Conservation (phyloP, 2,888 invertebrate species). For the Drosophila setosimentum region DNA sequence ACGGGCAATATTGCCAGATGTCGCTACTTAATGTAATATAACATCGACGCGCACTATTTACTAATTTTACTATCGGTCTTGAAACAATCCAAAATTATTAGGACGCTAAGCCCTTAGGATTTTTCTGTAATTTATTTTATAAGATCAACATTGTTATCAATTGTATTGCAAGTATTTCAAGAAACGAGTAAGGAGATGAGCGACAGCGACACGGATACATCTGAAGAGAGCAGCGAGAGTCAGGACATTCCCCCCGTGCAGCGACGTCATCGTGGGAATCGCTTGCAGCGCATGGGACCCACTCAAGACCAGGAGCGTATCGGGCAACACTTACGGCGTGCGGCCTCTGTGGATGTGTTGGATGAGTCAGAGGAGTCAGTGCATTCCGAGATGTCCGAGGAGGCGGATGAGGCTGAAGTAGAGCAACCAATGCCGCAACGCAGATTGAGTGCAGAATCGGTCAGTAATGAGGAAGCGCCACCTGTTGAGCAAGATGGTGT, state of each 20-base stretch:
- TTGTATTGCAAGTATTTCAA: neutral
- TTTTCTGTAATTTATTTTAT: neutral
- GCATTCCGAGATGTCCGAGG: neutral
- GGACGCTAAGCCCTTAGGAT: neutral
- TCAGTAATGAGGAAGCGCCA: neutral
- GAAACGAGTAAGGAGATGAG: slow-evolving; percentile 8
- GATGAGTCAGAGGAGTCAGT: neutral
- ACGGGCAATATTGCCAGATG: slow-evolving; percentile 6
- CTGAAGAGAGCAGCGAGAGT: slow-evolving; percentile 7
- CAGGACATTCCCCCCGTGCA: slow-evolving; percentile 7
- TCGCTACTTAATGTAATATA: neutral
- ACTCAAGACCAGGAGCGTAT: neutral
- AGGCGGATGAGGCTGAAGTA: neutral
- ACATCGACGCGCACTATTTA: slow-evolving; percentile 25
- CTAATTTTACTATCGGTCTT: neutral
- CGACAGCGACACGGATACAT: slow-evolving; percentile 21
- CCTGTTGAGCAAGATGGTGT: neutral
- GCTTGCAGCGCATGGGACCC: slow-evolving; percentile 2
- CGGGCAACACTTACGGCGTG: neutral
- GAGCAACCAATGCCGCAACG: neutral
- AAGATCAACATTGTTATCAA: neutral
- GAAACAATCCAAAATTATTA: neutral
- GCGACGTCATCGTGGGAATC: neutral
- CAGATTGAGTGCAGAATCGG: neutral
- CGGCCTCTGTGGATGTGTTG: neutral